Percentiles rank a stretch among this genome's conserved stretches.
phyloP scores from a whole-genome alignment of 23 tunicate genomes.

The Ciona savignyi region DNA sequence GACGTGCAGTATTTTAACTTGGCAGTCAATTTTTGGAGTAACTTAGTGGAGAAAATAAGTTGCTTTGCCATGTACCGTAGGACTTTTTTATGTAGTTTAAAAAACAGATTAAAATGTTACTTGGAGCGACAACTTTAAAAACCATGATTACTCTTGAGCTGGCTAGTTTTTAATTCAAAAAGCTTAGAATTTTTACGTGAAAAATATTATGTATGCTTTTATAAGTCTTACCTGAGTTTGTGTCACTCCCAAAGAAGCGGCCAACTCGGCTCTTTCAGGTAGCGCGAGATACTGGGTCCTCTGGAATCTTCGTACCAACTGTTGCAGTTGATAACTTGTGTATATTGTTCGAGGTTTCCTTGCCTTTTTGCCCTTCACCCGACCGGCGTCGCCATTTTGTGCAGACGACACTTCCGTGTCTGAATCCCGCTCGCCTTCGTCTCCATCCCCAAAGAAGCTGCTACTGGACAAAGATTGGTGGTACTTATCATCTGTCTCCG shows the following conservation, averaged over 20 bases:
- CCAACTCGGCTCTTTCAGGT: constrained; percentile 94
- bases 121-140: no score
- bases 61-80: no score
- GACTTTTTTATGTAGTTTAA: no score
- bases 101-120: no score
- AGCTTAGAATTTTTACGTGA: no score
- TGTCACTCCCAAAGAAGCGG: constrained; percentile 87
- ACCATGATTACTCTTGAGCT: no score
- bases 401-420: neutral
- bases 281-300: constrained; percentile 84
- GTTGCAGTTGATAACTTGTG: constrained; percentile 83
- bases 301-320: constrained; percentile 81
- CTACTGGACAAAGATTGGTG: neutral
- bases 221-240: constrained; percentile 75
- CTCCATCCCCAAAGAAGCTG: neutral
- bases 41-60: no score
- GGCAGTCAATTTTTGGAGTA: no score
- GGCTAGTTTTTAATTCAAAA: no score
- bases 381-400: constrained; percentile 19
- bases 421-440: neutral
- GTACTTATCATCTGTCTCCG: neutral
- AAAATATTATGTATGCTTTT: no score
- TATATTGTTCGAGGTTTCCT: constrained; percentile 98
- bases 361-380: constrained; percentile 44
- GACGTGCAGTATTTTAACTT: neutral